Evolutionary conservation across 1,140 invertebrate genomes (phyloP).

Genomic region (Archegozetes longisetosus): DNA sequence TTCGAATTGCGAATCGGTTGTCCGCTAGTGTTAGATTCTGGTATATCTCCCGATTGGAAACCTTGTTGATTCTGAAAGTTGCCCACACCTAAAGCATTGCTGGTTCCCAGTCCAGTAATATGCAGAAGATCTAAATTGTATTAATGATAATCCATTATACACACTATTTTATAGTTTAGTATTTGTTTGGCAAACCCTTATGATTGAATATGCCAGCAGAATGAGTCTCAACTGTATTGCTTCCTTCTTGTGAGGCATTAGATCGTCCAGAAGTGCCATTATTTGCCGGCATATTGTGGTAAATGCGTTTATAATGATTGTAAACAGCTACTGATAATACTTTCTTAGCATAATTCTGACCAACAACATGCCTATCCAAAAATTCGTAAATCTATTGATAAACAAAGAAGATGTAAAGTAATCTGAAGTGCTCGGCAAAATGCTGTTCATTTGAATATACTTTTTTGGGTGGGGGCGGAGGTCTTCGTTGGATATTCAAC

Average conservation of each 20-base stretch:
- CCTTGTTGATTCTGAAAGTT: slow-evolving; percentile 3
- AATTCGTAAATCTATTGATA: slow-evolving; percentile 70
- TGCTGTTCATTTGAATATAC: slow-evolving; percentile 26
- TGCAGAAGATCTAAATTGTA: slow-evolving; percentile 13
- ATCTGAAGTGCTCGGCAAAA: background rate
- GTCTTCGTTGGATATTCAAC: slow-evolving; percentile 48
- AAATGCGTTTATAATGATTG: slow-evolving; percentile 96
- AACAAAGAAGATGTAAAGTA: too few species aligned
- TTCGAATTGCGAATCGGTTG: slow-evolving; percentile 35
- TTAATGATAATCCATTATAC: background rate
- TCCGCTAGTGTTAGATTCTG: slow-evolving; percentile 17
- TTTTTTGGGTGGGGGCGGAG: slow-evolving; percentile 73
- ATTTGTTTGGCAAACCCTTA: background rate
- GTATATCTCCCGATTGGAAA: background rate
- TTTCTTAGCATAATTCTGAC: slow-evolving; percentile 96
- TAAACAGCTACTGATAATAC: slow-evolving; percentile 96
- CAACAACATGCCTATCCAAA: slow-evolving; percentile 89
- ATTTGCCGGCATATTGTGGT: slow-evolving; percentile 62
- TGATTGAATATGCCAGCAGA: slow-evolving; percentile 8
- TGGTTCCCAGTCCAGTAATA: slow-evolving; percentile 9
- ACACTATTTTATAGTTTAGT: background rate
- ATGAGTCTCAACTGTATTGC: slow-evolving; percentile 2
- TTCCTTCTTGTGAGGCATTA: background rate
- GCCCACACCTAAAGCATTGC: slow-evolving; percentile 15
- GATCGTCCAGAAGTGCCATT: background rate